Evolutionary conservation across 2,113 vertebrate species (phyloP).

Genomic region (Lathamus discolor): DNA sequence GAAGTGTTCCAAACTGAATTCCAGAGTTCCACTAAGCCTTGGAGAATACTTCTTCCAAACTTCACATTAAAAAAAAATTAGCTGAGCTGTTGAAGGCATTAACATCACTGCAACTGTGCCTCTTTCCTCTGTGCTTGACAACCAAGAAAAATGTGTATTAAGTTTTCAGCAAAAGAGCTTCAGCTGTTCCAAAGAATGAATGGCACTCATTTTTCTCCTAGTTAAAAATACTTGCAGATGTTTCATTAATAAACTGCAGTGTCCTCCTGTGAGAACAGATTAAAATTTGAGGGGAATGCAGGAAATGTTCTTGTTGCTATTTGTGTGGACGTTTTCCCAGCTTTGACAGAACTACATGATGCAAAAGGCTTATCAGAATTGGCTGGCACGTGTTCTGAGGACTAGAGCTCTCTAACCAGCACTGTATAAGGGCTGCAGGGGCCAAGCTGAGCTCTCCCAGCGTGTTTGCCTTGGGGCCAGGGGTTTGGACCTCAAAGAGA

Average conservation of each 20-base stretch:
- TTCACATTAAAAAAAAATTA: neutral
- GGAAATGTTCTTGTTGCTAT: conserved; percentile 35
- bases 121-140: neutral
- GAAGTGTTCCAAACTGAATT: neutral
- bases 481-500: neutral
- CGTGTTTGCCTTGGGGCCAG: neutral
- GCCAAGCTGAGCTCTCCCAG: neutral
- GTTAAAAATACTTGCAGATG: conserved; percentile 50
- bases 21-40: neutral
- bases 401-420: neutral
- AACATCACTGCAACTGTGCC: neutral
- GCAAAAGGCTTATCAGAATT: neutral
- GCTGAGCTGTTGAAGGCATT: neutral
- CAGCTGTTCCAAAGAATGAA: conserved; percentile 32
- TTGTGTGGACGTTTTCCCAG: conserved; percentile 8
- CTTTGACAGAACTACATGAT: neutral
- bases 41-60: neutral
- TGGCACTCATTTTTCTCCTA: conserved; percentile 15
- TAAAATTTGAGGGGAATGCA: conserved; percentile 13
- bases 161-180: neutral
- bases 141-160: neutral
- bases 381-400: neutral
- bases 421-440: neutral
- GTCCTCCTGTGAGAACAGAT: conserved; percentile 6
- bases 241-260: conserved; percentile 40